phyloP scores from a whole-genome alignment of 1,140 invertebrate species.

The Drosophila ambigua region DNA sequence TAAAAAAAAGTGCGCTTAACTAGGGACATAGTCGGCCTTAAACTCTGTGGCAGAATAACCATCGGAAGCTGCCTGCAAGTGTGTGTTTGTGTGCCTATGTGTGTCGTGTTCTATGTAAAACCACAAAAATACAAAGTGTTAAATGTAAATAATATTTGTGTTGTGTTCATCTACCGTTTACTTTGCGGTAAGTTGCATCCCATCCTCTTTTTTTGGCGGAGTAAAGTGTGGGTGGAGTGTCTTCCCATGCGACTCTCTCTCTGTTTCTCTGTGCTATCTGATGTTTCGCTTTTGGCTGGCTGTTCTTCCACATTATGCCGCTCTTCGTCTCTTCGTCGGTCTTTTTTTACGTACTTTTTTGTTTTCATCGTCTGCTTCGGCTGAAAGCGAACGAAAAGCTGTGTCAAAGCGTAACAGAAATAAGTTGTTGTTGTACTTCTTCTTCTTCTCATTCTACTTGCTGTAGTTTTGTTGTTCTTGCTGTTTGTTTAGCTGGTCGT shows the following conservation, averaged over 20 bases:
- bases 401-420: slow-evolving; percentile 44
- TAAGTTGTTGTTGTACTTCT: slow-evolving; percentile 41
- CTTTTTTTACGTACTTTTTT: slow-evolving; percentile 73
- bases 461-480: slow-evolving; percentile 35
- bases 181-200: slow-evolving; percentile 38
- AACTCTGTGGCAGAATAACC: too few relatives aligned
- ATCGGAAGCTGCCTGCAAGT: not conserved
- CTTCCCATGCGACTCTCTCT: not conserved
- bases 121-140: slow-evolving; percentile 27
- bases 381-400: slow-evolving; percentile 38
- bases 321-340: slow-evolving; percentile 7
- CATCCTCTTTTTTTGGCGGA: not conserved
- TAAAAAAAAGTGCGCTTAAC: not conserved
- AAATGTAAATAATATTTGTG: slow-evolving; percentile 30
- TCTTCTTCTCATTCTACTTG: slow-evolving; percentile 8
- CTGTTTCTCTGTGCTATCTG: too few relatives aligned
- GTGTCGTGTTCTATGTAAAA: slow-evolving; percentile 16
- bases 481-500: slow-evolving; percentile 68
- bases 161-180: not conserved
- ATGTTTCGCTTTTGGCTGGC: too few relatives aligned
- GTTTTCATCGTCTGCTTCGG: slow-evolving; percentile 79
- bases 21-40: too few relatives aligned
- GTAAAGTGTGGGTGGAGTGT: not conserved
- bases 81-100: slow-evolving; percentile 5
- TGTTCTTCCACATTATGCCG: not conserved